Conservation (phyloP, 2,888 invertebrate genomes). For the Polia nebulosa region DNA sequence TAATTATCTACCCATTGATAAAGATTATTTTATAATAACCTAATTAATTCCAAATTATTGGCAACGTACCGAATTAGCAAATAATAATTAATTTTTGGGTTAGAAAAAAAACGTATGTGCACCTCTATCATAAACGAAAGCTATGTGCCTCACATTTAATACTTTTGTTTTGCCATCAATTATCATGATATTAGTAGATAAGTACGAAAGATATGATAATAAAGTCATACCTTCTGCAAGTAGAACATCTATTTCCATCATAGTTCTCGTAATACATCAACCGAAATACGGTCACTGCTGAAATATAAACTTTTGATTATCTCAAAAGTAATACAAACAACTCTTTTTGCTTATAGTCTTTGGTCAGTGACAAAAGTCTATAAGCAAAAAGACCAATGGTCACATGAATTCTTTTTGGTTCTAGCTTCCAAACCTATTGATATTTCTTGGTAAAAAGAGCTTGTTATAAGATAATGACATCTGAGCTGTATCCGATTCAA, state of each 20-base stretch:
- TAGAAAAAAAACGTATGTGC: too few species aligned
- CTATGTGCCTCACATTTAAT: neutral
- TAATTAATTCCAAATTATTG: neutral
- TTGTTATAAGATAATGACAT: constrained; percentile 35
- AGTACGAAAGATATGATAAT: neutral
- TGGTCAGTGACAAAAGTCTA: too few species aligned
- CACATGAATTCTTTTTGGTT: constrained; percentile 27
- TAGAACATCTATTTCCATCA: neutral
- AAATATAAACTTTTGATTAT: neutral
- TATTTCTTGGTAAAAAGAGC: constrained; percentile 33
- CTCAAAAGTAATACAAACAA: constrained; percentile 21
- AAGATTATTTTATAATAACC: neutral
- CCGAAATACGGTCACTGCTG: neutral
- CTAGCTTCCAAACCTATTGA: constrained; percentile 27
- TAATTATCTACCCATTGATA: neutral
- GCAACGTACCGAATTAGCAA: neutral
- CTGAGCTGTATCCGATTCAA: neutral
- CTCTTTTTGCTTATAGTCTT: constrained; percentile 16
- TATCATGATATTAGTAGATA: neutral
- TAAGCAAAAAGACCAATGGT: too few species aligned
- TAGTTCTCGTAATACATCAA: neutral
- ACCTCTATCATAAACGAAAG: neutral
- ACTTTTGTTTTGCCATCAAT: neutral
- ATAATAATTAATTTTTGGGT: neutral
- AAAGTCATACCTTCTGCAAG: neutral